A percentile compares a stretch with the other conserved stretches of the same genome.
Conservation (phyloP, 2,113 vertebrate genomes). For the human region DNA sequence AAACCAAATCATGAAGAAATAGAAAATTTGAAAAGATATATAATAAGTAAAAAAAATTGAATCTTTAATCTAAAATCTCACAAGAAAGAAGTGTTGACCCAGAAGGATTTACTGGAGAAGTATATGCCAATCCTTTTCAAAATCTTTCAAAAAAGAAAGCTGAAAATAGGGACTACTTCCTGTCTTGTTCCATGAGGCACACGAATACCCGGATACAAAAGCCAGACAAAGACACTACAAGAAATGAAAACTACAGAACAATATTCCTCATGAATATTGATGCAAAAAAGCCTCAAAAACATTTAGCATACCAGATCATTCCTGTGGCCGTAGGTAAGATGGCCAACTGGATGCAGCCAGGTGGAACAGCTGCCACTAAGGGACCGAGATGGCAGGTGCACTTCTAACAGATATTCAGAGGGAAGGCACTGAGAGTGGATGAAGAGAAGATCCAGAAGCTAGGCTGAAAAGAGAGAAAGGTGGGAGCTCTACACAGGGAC, state of each 20-base stretch:
- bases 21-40: background rate
- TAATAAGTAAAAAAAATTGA: background rate
- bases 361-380: no score
- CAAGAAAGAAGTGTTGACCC: background rate
- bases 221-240: background rate
- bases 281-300: background rate
- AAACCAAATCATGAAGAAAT: background rate
- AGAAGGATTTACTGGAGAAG: background rate
- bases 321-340: no score
- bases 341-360: background rate
- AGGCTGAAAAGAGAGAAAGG: no score
- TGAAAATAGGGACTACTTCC: background rate
- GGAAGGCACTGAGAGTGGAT: no score
- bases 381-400: no score
- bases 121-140: background rate
- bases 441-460: no score
- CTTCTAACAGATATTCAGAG: no score
- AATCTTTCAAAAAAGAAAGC: no score
- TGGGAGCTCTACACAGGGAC: no score
- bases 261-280: background rate
- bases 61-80: background rate
- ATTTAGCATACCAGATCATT: background rate
- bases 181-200: background rate
- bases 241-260: background rate
- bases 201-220: background rate